Evolutionary conservation across 2,888 invertebrate species (phyloP), one percentile per base, ranked within the genome.

Genomic region (Athetis lepigone): DNA sequence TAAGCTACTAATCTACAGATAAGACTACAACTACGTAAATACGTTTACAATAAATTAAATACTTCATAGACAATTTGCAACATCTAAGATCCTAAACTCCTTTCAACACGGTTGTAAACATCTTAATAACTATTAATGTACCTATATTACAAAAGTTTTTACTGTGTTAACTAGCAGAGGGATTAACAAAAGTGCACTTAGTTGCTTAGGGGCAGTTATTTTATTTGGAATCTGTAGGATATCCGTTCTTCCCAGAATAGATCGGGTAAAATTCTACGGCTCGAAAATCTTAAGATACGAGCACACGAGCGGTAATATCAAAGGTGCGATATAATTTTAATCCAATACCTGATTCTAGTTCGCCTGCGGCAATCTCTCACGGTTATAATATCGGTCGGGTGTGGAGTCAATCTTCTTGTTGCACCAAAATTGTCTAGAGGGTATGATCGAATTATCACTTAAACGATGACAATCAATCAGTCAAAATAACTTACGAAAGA

Each of bases 41-140:
- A 36, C 18, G 11, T 46, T 21, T 13, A 8, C 19, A 33, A 19
- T 39, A 13, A 37, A 18, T 9, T n/a, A 47, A 11, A 13, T 8
- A 42, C 9, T n/a, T n/a, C n/a, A n/a, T 55, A 46, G 16, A 64
- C 9, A 50, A 25, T 43, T 43, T 37, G 33, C 29, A 39, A 19
- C 5, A 33, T 19, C 13, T 21, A 19, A 13, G 0, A 36, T 39
- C 39, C 21, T 27, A 33, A 29, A 54, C n/a, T 8, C n/a, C 7
- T 0, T 19, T 3, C 4, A n/a, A 45, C 11, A 36, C 51, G 21
- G 13, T 36, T n/a, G n/a, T 7, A 33, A 16, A 61, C 2, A 40
- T 33, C 4, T 40, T 58, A 29, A 16, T n/a, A 18, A 52, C 25
- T 6, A 19, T 13, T 49, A 33, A 13, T 33, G n/a, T 18, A 37